Evolutionary conservation across 2,797 vertebrate species (phyloP), one percentile per base, ranked within the genome.

Genomic region (Falco novaeseelandiae): DNA sequence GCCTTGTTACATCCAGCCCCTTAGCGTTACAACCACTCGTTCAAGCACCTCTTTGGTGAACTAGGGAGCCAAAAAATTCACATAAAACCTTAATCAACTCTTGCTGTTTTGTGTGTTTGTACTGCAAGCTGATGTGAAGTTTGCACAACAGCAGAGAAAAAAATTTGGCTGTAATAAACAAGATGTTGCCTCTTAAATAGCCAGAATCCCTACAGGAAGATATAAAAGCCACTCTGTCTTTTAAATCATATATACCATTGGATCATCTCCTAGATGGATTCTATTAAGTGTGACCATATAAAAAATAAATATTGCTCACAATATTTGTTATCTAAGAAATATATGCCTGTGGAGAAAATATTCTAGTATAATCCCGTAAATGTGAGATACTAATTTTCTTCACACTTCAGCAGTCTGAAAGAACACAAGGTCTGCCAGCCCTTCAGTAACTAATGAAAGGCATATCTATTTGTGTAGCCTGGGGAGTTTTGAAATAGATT

Each of bases 221-320:
- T 8, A 57, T 2, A 65, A 82, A 90, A 67, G 3, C 79, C 79
- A 63, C 27, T 51, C 1, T 0, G 38, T 61, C 34, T 89, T 66
- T 88, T 85, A 70, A 74, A 78, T 70, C 48, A 32, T 22, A 15
- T 54, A 27, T 23, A 17, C 63, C 76, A 69, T 46, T 79, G 55
- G 32, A 42, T 67, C 76, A 14, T 67, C 70, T 74, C 63, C 66
- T n/a, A 21, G 46, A 93, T 57, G 67, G 69, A n/a, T 73, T 72
- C 83, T 76, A 27, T 38, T 66, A 76, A 91, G 70, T 67, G 58
- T 42, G 58, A 80, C 79, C 66, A 38, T 22, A 67, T 51, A 32
- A 79, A 65, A 87, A 93, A 69, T 59, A 96, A 87, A 92, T 27
- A 86, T 5, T 76, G 67, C 32, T 85, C 69, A 69, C 38, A 26